Conservation (phyloP, 2,113 vertebrate species). For the Illadopsis cleaveri region DNA sequence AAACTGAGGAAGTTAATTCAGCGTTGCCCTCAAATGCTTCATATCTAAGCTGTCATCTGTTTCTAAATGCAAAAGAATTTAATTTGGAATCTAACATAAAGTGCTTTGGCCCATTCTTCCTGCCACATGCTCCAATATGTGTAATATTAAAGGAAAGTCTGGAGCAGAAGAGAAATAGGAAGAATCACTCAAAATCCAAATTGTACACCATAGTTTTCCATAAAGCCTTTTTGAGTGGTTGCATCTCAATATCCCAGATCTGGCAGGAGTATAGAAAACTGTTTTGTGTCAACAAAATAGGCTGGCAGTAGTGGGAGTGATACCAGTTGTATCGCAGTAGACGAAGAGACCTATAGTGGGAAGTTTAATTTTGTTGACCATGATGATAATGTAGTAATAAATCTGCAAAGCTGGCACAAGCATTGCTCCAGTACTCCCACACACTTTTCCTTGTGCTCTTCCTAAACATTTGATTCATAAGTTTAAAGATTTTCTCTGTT, state of each 20-base stretch:
- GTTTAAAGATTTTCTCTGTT: neutral
- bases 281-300: neutral
- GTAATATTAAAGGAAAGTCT: neutral
- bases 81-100: neutral
- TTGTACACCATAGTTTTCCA: neutral
- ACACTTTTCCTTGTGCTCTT: neutral
- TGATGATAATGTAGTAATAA: slow-evolving; percentile 45
- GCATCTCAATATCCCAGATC: neutral
- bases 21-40: neutral
- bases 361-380: slow-evolving; percentile 38
- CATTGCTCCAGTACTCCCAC: slow-evolving; percentile 11
- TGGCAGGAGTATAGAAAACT: slow-evolving; percentile 2
- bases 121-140: neutral
- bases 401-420: slow-evolving; percentile 35
- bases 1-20: slow-evolving; percentile 1
- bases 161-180: neutral
- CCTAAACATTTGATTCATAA: neutral
- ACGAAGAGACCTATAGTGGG: neutral
- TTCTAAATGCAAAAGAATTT: slow-evolving; percentile 38
- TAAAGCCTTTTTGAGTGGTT: neutral
- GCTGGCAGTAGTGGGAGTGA: slow-evolving; percentile 10
- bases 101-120: neutral
- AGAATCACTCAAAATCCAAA: neutral
- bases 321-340: neutral
- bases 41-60: neutral